A percentile compares a stretch with the other conserved stretches of the same genome.
Conservation (phyloP, 2,888 invertebrate species). For the Anthophora plumipes region DNA sequence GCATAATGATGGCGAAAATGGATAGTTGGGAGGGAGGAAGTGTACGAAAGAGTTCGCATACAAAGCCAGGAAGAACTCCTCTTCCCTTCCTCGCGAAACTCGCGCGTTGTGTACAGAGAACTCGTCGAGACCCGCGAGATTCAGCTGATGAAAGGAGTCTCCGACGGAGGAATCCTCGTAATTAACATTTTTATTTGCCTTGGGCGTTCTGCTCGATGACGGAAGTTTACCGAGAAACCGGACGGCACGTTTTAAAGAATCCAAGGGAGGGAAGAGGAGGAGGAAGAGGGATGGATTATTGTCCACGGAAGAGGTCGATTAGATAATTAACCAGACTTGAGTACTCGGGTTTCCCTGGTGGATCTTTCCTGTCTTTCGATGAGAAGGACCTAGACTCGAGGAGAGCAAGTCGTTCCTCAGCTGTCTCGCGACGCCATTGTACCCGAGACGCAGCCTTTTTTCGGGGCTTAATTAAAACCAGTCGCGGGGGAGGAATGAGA, state of each 20-base stretch:
- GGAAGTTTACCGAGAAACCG: conserved; percentile 34
- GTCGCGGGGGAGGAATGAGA: neutral
- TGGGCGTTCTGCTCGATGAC: conserved; percentile 11
- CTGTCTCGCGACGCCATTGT: conserved; percentile 43
- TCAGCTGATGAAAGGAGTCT: conserved; percentile 47
- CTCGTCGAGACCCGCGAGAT: conserved; percentile 35
- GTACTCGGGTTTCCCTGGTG: neutral
- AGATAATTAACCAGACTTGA: conserved; percentile 59
- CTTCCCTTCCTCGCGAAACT: neutral
- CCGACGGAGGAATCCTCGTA: conserved; percentile 47
- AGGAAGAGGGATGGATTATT: no score
- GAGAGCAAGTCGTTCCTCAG: neutral
- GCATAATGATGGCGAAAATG: neutral
- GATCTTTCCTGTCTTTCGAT: conserved; percentile 15
- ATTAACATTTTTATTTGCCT: conserved; percentile 66
- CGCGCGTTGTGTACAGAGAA: conserved; percentile 47
- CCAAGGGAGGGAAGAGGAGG: no score
- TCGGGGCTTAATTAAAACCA: conserved; percentile 56
- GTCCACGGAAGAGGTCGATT: conserved; percentile 57
- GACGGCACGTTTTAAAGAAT: conserved; percentile 30
- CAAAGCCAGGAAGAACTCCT: conserved; percentile 18
- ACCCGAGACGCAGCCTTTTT: conserved; percentile 17
- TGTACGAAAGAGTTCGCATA: neutral
- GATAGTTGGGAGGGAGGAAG: no score
- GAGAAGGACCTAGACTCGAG: neutral